Evolutionary conservation across 2,797 vertebrate species (phyloP).

Genomic region (Intellagama lesueurii): DNA sequence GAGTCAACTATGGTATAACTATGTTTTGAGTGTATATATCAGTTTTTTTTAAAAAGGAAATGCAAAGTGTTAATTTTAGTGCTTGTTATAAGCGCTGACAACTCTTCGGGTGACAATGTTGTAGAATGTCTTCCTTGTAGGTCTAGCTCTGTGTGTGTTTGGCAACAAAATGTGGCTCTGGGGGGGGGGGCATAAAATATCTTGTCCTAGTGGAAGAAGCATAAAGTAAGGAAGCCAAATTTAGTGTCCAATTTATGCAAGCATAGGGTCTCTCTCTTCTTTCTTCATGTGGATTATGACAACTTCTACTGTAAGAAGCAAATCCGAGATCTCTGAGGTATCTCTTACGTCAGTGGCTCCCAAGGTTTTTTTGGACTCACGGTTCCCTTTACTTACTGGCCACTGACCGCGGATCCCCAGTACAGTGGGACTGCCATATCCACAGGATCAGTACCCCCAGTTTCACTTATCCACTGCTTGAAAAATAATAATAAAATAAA

Average conservation of each 20-base stretch:
- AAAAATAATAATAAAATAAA: too few species aligned
- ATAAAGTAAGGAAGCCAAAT: not conserved
- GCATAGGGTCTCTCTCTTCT: not conserved
- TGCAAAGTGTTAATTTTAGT: constrained; percentile 33
- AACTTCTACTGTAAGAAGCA: not conserved
- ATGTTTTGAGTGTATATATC: not conserved
- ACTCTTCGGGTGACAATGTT: not conserved
- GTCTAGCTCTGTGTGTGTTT: not conserved
- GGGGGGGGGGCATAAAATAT: not conserved
- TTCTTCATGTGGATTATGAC: not conserved
- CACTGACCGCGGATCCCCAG: too few species aligned
- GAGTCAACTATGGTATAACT: constrained; percentile 24
- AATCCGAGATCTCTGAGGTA: not conserved
- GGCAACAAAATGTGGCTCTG: not conserved
- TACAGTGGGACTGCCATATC: too few species aligned
- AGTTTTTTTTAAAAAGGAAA: constrained; percentile 46
- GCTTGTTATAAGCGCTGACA: not conserved
- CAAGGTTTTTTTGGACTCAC: too few species aligned
- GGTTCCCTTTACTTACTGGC: too few species aligned
- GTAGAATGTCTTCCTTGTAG: too few species aligned
- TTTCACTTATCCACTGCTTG: too few species aligned
- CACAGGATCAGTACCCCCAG: too few species aligned
- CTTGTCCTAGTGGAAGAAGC: not conserved
- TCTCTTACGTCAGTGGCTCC: not conserved
- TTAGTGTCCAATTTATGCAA: not conserved